Evolutionary conservation across 2,888 invertebrate species (phyloP).

Genomic region (Dromius quadrimaculatus): DNA sequence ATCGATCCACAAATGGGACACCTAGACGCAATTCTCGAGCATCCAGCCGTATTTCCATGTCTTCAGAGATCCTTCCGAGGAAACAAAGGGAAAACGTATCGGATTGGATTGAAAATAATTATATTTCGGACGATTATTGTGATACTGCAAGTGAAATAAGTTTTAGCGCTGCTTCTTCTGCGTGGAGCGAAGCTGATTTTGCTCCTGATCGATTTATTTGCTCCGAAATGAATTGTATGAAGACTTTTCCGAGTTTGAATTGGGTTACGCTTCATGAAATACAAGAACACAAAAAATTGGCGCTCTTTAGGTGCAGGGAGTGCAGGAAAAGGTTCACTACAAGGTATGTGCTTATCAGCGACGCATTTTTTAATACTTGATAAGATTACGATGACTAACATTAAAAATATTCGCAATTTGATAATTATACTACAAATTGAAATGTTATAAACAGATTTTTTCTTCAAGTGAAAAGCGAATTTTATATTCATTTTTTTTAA

Average conservation of each 20-base stretch:
- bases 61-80: neutral
- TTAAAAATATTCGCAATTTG: too few relatives aligned
- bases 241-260: slow-evolving; percentile 51
- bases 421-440: too few relatives aligned
- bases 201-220: slow-evolving; percentile 47
- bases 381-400: too few relatives aligned
- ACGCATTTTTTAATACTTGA: too few relatives aligned
- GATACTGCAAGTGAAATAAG: slow-evolving; percentile 5
- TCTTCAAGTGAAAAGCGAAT: too few relatives aligned
- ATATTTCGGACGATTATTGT: slow-evolving; percentile 16
- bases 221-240: slow-evolving; percentile 45
- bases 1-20: neutral
- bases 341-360: too few relatives aligned
- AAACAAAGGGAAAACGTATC: slow-evolving; percentile 6
- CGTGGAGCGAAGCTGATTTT: slow-evolving; percentile 38
- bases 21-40: neutral
- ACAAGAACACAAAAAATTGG: slow-evolving; percentile 51
- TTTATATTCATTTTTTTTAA: too few relatives aligned
- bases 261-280: slow-evolving; percentile 53
- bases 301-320: slow-evolving; percentile 51
- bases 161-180: neutral
- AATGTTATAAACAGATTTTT: too few relatives aligned
- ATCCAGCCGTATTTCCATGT: slow-evolving; percentile 18
- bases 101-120: slow-evolving; percentile 36
- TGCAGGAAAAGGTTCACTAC: slow-evolving; percentile 53